Evolutionary conservation across 2,797 vertebrate genomes (phyloP).

Genomic region (Falco concolor): DNA sequence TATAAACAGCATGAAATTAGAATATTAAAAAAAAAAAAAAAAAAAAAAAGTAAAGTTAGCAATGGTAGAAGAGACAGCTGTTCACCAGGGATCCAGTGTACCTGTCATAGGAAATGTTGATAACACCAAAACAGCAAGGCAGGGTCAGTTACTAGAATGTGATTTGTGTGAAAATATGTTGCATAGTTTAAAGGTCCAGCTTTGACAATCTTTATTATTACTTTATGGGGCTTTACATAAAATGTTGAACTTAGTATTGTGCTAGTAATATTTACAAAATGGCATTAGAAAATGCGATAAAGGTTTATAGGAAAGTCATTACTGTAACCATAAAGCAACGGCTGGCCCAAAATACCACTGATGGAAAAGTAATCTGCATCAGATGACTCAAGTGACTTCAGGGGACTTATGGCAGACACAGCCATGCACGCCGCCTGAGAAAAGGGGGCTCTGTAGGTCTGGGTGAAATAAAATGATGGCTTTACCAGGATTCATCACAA

Average conservation of each 20-base stretch:
- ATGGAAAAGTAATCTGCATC: background rate
- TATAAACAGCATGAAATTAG: background rate
- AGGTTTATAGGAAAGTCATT: conserved; percentile 30
- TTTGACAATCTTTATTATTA: background rate
- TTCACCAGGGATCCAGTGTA: background rate
- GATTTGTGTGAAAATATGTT: background rate
- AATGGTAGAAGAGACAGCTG: background rate
- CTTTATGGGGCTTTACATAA: background rate
- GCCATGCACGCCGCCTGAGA: accelerated
- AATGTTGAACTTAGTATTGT: background rate
- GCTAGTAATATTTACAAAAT: conserved; percentile 24
- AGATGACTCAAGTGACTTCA: background rate
- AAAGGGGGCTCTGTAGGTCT: background rate
- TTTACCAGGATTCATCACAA: background rate
- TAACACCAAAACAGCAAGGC: background rate
- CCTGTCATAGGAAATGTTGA: conserved; percentile 8
- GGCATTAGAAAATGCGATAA: background rate
- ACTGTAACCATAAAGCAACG: background rate
- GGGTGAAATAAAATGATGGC: background rate
- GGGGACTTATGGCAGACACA: background rate
- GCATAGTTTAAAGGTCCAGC: background rate
- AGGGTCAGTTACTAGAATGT: background rate
- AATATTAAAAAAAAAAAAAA: no score
- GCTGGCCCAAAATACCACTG: background rate
- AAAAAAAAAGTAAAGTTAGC: background rate